Evolutionary conservation across 1,140 invertebrate genomes (phyloP), one percentile per base, ranked within the genome.

Genomic region (Drosophila mayri): DNA sequence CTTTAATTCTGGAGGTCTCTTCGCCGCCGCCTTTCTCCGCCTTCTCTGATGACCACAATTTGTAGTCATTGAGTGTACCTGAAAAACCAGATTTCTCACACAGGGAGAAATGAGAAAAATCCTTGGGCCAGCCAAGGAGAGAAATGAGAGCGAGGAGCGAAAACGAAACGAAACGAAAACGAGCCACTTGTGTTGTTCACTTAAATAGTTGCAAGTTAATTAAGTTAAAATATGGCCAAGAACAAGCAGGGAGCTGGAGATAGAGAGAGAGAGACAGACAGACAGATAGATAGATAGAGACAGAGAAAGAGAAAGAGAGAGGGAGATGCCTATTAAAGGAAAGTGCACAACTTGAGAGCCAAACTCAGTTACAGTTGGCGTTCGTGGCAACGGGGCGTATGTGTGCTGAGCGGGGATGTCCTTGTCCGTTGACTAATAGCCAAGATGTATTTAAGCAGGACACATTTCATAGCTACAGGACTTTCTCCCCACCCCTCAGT

Each of bases 171-270:
- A 41, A 52, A 76, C 35, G 66, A 72, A 60, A 81, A 66, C 62
- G 73, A 77, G 79, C 79, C 74, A 76, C 79, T 80, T 80, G 76
- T 80, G 78, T 75, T 82, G 80, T 78, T 73, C 80, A 83, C 81
- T 83, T 82, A 82, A 82, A 83, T 78, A 83, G 80, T 83, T 82
- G 80, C 80, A 82, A 83, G 80, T 83, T 83, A 83, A 83, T 83
- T 83, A 83, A 83, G 79, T 79, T 83, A 83, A 83, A 83, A 83
- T 83, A 83, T 83, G 55, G 64, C 79, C 79, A 65, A 20, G 52
- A 40, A 11, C 10, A 20, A 28, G 35, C 16, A 41, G 11, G n/a
- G 9, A 18, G 6, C 18, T 11, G 16, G 7, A 35, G n/a, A 38
- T 16, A 41, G 8, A 16, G 4, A 38, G 4, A 25, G 38, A 14